Evolutionary conservation across 1,140 invertebrate species (phyloP), one percentile per base, ranked within the genome.

Genomic region (Parapsyche elsis): DNA sequence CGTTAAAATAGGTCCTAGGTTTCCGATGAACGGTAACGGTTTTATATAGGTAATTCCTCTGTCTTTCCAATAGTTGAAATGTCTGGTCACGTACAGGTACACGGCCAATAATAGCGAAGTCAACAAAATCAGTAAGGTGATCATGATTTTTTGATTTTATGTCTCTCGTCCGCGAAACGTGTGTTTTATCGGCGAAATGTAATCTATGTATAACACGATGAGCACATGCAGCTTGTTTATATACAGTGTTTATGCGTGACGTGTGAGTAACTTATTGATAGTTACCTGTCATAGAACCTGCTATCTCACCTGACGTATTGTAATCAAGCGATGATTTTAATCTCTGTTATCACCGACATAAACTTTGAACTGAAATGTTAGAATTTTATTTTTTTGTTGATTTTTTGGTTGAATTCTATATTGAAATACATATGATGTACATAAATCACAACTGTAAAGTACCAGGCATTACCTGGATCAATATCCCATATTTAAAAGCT

Each of bases 21-120:
- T 88, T 23, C 88, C 88, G 1, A 86, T 21, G 70, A 88, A 84
- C 0, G 85, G 84, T 0, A 71, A 82, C 0, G 87, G 87, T 9
- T 83, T 7, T 0, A 86, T 0, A 73, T 86, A 84, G 9, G 67
- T 23, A 0, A 89, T 76, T 0, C 84, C 85, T 0, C 79, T 83
- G 57, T 87, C 86, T 45, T 85, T 84, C 88, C 87, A 89, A 70
- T 89, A 86, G 0, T 86, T 86, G 30, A 87, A 88, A 24, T 88
- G 85, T n/a, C 85, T 82, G 0, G 85, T 87, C 71, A 84, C 76
- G 23, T 84, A 88, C 1, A 87, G 23, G 26, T 88, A 88, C 0
- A 74, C 19, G 2, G 73, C 14, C 1, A 73, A 0, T 1, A 83
- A 0, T 2, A 53, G 61, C n/a, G 78, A 82, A 14, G 71, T 9